Base-by-base conservation (phyloP, 2,797 vertebrate species). In the Danio kyathit region DNA sequence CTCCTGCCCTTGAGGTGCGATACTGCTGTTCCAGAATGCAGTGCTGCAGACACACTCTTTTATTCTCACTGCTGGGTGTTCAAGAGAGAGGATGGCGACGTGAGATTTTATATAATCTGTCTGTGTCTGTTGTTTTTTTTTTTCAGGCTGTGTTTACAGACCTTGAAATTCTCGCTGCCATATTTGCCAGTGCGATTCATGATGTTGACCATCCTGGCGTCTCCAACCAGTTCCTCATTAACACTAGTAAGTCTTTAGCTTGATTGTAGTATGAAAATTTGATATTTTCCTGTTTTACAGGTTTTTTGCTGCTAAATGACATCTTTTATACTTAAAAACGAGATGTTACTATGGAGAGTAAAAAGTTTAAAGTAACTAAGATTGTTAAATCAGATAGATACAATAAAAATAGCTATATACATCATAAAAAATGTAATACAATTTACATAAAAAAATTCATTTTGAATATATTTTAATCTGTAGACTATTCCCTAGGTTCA, bases 211-310 rank as follows among this genome's bases (percentile, higher is more conserved):
- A 99, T 90, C 98, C 98, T 65, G 98, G 97, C 38, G 98, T 99
- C 89, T 99, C 98, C 84, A 99, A 99, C 92, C 98, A 99, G 91
- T 99, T 99, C 92, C 97, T 99, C 91, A 99, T 99, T 92, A 99
- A 96, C 93, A 99, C 97, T 88, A 99, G 79, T 80, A 61, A 80
- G 81, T 80, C 29, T 9, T 52, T 64, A 69, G 41, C 81, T 74
- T 21, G 46, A 52, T 81, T 69, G 71, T 74, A 59, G 75, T 67
- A 72, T 76, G 49, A 49, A 54, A 29, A 29, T 29, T 54, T 59
- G 44, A 5, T 51, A 11, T 9, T 52, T 9, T 38, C 17, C 7
- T 17, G 14, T 51, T 14, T 40, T 1, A 29, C 29, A 1, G 29
- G 29, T 13, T 9, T 40, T 52, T 40, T 71, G 19, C 13, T 21